phyloP scores from a whole-genome alignment of 2,888 invertebrate species.

The Tenthredo livida region DNA sequence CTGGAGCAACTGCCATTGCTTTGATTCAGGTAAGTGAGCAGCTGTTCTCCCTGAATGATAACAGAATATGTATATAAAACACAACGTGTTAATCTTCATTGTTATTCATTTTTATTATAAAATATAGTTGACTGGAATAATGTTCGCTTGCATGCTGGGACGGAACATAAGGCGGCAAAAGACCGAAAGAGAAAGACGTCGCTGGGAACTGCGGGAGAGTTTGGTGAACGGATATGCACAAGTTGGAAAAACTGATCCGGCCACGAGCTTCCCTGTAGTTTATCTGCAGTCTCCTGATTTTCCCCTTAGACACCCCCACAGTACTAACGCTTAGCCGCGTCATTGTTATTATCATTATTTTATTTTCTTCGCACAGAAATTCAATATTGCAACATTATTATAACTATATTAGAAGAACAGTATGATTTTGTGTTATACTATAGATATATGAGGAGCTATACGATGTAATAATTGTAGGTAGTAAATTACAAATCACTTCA shows the following conservation, averaged over 20 bases:
- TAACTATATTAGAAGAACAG: not conserved
- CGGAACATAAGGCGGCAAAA: slow-evolving; percentile 90
- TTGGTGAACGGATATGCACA: slow-evolving; percentile 79
- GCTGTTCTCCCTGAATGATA: not conserved
- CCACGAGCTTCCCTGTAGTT: slow-evolving; percentile 71
- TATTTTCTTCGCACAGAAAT: slow-evolving; percentile 11
- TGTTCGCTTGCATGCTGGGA: slow-evolving; percentile 94
- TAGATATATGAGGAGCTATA: not conserved
- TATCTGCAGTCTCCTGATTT: slow-evolving; percentile 70
- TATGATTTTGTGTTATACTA: slow-evolving; percentile 6
- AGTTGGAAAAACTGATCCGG: slow-evolving; percentile 73
- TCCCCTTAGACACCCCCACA: slow-evolving; percentile 59
- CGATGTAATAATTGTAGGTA: not conserved
- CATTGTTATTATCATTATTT: slow-evolving; percentile 49
- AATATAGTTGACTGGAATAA: slow-evolving; percentile 89
- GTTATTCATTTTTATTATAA: slow-evolving; percentile 63
- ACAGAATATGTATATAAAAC: not conserved
- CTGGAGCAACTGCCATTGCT: slow-evolving; percentile 89
- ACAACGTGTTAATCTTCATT: not conserved
- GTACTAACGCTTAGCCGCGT: slow-evolving; percentile 1
- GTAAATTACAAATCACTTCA: not conserved
- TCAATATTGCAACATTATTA: not conserved
- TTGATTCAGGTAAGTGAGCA: slow-evolving; percentile 84
- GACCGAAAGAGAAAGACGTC: slow-evolving; percentile 85
- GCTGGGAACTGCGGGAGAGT: slow-evolving; percentile 84